Evolutionary conservation across 2,888 invertebrate genomes (phyloP), one percentile per base, ranked within the genome.

Genomic region (Cheilosia pagana): DNA sequence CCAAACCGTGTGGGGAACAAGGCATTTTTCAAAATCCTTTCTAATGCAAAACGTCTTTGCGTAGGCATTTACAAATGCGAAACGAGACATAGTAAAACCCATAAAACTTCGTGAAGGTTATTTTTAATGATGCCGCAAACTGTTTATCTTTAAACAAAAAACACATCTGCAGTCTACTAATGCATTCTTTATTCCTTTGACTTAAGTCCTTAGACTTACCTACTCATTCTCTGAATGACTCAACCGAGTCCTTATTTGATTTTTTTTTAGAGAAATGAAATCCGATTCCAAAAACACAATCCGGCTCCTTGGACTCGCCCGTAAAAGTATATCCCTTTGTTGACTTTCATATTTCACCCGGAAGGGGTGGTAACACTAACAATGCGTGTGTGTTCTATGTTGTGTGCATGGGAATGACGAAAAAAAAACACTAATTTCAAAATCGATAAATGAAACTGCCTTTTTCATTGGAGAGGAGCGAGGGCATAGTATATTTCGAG

Each of bases 391-490:
- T 41, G n/a, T n/a, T n/a, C n/a, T 10, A 14, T 41, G n/a, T n/a
- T 19, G 19, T 72, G 67, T 65, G 68, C 63, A 75, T 74, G 52
- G 35, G 53, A 62, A 72, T 59, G 70, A 65, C 60, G 35, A 39
- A 63, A 41, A 10, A 45, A 65, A 68, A 75, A 75, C 41, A 68
- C 62, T 41, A 65, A 62, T 55, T 57, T 67, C 45, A 75, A 85
- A 85, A 85, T 85, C 85, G 85, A 85, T 85, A 85, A 81, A 67
- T 50, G 76, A 85, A 59, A 79, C 70, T 75, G 85, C 81, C 81
- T 65, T 71, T 62, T 57, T 63, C 53, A 59, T 35, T n/a, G 55
- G 23, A 28, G 53, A 59, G 52, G 41, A 55, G 41, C n/a, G 70
- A 48, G 59, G 63, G 52, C 52, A 59, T 25, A 25, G 8, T 52